Conservation (phyloP, 2,888 invertebrate species). For the Stramonita haemastoma region DNA sequence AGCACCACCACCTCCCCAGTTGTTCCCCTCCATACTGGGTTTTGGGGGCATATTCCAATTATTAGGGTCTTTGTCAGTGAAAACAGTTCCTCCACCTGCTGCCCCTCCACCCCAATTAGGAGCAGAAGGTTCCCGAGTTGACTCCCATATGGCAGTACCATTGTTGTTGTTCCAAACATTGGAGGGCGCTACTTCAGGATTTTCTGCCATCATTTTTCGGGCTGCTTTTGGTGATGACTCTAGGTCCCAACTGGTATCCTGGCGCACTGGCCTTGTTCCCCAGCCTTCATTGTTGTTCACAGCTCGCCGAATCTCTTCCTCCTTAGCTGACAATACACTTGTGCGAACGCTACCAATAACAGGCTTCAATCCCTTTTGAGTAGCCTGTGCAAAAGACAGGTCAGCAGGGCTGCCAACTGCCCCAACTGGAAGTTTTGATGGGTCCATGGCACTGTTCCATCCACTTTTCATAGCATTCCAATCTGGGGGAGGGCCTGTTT, state of each 20-base stretch:
- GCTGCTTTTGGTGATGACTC: conserved; percentile 67
- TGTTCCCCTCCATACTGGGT: conserved; percentile 42
- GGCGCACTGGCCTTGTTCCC: conserved; percentile 74
- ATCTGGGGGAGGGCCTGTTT: conserved; percentile 43
- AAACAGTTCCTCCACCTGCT: conserved; percentile 61
- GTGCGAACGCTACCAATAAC: conserved; percentile 53
- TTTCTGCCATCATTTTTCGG: conserved; percentile 60
- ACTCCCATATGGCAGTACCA: conserved; percentile 78
- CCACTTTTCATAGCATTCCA: conserved; percentile 50
- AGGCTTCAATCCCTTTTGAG: conserved; percentile 78
- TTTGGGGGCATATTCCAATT: conserved; percentile 46
- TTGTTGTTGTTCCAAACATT: conserved; percentile 90
- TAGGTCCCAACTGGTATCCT: conserved; percentile 74
- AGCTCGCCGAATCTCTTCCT: conserved; percentile 58
- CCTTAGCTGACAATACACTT: conserved; percentile 42
- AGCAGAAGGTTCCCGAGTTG: conserved; percentile 56
- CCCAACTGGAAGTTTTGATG: conserved; percentile 33
- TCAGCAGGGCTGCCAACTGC: conserved; percentile 50
- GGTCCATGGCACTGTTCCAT: conserved; percentile 46
- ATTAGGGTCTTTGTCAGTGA: conserved; percentile 48
- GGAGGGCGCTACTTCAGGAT: conserved; percentile 55
- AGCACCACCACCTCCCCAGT: conserved; percentile 65
- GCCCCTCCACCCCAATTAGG: conserved; percentile 49
- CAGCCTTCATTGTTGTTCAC: conserved; percentile 75
- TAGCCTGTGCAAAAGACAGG: conserved; percentile 84